Base-by-base conservation (phyloP, 2,113 vertebrate genomes). In the Symphodus melops region DNA sequence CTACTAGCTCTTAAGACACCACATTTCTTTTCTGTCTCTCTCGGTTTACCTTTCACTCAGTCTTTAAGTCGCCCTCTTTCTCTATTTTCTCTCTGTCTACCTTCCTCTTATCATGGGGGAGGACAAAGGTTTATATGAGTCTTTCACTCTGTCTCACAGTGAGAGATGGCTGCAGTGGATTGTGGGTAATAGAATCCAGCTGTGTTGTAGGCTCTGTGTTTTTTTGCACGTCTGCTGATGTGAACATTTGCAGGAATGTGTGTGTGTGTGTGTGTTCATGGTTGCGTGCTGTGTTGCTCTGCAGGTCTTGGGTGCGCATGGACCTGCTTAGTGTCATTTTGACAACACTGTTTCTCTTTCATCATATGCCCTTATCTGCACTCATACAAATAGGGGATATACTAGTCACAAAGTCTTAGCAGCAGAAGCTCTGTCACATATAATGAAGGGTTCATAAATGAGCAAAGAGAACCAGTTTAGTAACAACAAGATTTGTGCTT, bases 141-240 rank as follows among this genome's bases (percentile, higher is more conserved):
- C 65, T 83, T 77, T 72, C 77, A 75, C 70, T 86, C 70, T 60
- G 71, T 86, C 81, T 86, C 83, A 68, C 73, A 77, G 85, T 92
- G 86, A 90, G 74, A 37, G 72, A 85, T 88, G 75, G 79, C 67
- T 74, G 70, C 85, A 83, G 77, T 87, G 87, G 51, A 89, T 84
- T 90, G 67, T 90, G 89, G 88, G 84, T 92, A 93, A 93, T 82
- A 78, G 62, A 86, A 87, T 88, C 92, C 89, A 91, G 88, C 88
- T 91, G 89, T 77, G 81, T 72, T 72, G 67, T 54, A 52, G 61
- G 62, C 44, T 23, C 9, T 61, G 23, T 71, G 36, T 66, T 55
- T 67, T 49, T 73, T 53, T 76, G 60, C 83, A 57, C 83, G 67
- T 82, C 44, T 79, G 72, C 61, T 75, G 41, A 49, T 62, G 77